Evolutionary conservation across 2,888 invertebrate genomes (phyloP).

Genomic region (Nineta flava): DNA sequence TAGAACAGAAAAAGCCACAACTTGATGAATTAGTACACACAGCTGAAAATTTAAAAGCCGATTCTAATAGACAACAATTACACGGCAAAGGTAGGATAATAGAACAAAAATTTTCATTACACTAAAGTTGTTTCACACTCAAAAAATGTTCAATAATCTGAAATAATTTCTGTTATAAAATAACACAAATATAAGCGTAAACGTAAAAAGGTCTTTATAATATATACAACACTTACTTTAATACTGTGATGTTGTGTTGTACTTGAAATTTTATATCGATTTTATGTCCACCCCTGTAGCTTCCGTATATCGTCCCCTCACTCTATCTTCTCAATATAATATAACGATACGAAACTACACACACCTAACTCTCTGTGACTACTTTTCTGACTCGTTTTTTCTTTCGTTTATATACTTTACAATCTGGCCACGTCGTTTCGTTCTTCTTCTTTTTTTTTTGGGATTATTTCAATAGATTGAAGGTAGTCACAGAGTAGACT

Average conservation of each 20-base stretch:
- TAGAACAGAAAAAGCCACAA: slow-evolving; percentile 76
- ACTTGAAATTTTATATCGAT: slow-evolving; percentile 1
- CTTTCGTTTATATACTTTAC: too few species aligned
- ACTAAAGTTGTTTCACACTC: neutral
- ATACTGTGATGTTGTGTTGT: neutral
- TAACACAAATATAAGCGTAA: neutral
- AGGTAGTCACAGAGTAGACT: too few species aligned
- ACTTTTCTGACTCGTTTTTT: too few species aligned
- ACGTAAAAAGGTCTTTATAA: neutral
- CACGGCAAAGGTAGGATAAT: slow-evolving; percentile 60
- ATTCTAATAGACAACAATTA: slow-evolving; percentile 62
- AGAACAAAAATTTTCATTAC: neutral
- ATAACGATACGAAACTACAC: too few species aligned
- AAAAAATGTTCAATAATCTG: neutral
- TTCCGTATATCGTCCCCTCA: too few species aligned
- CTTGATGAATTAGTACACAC: slow-evolving; percentile 70
- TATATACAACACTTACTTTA: neutral
- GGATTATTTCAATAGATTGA: too few species aligned
- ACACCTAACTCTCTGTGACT: too few species aligned
- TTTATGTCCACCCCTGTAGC: neutral
- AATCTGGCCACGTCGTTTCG: too few species aligned
- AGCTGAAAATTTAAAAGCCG: slow-evolving; percentile 65
- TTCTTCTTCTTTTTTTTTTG: too few species aligned
- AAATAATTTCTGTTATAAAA: too few species aligned
- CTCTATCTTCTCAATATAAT: too few species aligned